Evolutionary conservation across 2,113 vertebrate species (phyloP).

Genomic region (Oriolus oriolus): DNA sequence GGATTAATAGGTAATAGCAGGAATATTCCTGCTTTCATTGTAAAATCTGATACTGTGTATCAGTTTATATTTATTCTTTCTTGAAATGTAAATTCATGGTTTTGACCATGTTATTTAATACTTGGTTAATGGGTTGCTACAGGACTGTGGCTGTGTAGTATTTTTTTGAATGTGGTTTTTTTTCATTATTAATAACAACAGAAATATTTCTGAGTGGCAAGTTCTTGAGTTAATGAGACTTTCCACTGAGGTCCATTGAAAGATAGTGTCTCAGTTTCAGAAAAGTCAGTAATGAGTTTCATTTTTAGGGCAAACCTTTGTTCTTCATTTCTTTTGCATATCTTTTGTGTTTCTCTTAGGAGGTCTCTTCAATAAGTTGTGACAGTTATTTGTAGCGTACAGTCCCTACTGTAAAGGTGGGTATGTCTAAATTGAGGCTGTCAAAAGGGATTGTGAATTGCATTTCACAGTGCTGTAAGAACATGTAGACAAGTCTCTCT

Average conservation of each 20-base stretch:
- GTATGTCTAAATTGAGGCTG: conserved; percentile 63
- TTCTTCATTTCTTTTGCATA: conserved; percentile 14
- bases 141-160: background rate
- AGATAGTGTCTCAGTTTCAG: background rate
- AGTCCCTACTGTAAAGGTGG: conserved; percentile 57
- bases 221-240: background rate
- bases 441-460: conserved; percentile 60
- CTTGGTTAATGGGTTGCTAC: background rate
- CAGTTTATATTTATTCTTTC: background rate
- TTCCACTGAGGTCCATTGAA: background rate
- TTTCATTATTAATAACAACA: background rate
- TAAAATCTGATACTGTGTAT: background rate
- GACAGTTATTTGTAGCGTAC: conserved; percentile 57
- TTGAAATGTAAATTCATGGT: background rate
- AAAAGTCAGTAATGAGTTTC: background rate
- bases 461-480: conserved; percentile 48
- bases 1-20: background rate
- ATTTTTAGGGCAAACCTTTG: conserved; percentile 19
- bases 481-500: conserved; percentile 50
- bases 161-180: background rate
- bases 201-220: background rate
- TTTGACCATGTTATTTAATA: background rate
- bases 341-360: background rate
- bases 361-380: conserved; percentile 58
- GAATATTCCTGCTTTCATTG: background rate